Evolutionary conservation across 2,888 invertebrate species (phyloP), one percentile per base, ranked within the genome.

Genomic region (Rhodophaea formosa): DNA sequence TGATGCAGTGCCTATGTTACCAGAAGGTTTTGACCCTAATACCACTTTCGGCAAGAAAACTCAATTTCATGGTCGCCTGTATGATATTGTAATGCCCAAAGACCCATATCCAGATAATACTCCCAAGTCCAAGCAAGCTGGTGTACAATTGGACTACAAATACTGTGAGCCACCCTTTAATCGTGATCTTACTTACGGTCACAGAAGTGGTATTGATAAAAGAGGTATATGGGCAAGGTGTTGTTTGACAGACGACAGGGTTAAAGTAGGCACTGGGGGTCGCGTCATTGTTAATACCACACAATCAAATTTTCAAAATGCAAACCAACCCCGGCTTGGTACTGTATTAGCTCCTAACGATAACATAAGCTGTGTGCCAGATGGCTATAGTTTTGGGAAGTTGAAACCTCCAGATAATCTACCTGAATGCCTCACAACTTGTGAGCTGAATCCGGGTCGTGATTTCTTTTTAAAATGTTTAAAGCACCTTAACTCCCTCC

Each of bases 381-480:
- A 84, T 60, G 91, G 87, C n/a, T 82, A 84, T 62, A 60, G 79
- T 23, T 93, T 92, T 67, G 93, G 93, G 0, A 86, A 73, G 47
- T 72, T 86, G 5, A 77, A 80, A 30, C 79, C 81, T 23, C 79
- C 88, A 3, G 91, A 86, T 61, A 89, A 86, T 56, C 70, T 92
- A 1, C 83, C 81, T 23, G 91, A 92, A 62, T 84, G 93, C 60
- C 68, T 91, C n/a, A 72, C 80, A 12, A 71, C 66, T 61, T 88
- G 86, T 63, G 68, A 78, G 57, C 60, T 84, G 0, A 85, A 86
- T 65, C 72, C 78, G 17, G 84, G 81, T 16, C 79, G 84, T 64
- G 73, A 78, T 0, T 82, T 88, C 62, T 82, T 92, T 15, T 79
- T 79, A 61, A 77, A 83, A 59, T 93, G 92, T 72, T 71, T 93